Base-by-base conservation (phyloP, 2,797 vertebrate genomes). In the Mustela erminea region DNA sequence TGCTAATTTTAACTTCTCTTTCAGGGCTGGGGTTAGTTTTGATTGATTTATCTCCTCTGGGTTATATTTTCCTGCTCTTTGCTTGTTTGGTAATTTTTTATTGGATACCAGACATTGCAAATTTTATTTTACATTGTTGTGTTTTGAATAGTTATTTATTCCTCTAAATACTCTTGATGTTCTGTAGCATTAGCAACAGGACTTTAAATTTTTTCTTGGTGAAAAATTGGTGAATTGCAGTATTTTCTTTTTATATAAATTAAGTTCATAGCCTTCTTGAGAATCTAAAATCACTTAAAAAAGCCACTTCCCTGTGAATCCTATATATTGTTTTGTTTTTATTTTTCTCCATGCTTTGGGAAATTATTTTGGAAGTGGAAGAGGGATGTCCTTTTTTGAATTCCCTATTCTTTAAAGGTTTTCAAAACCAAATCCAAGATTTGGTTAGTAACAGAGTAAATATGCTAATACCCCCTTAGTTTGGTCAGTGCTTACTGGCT, bases 361-460 rank as follows among this genome's bases (percentile, higher is more conserved):
- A 84, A 64, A 70, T 84, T 72, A 35, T 60, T 85, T 92, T 74
- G 83, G 29, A 54, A 49, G 72, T 92, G 74, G 38, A 66, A 89
- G 46, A 85, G 38, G 35, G 32, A 27, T 80, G 18, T 81, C 78
- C 12, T 87, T 74, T 85, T 90, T 87, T 56, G 35, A 82, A 72
- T 80, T 90, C 56, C 38, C 46, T 83, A 0, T 88, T 20, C 43
- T 70, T n/a, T 87, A 29, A 78, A 68, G 49, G 25, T 77, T 86
- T 95, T 82, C 75, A 62, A 77, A 70, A 38, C 43, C 3, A 21
- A 96, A 20, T 52, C 43, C 93, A 75, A 92, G 66, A 66, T 75
- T 74, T 64, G 66, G 29, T 91, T 88, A 58, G 15, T 95, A 93
- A 80, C 38, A 60, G 72, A 66, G 89, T 92, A 88, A 96, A 93